Base-by-base conservation (phyloP, 2,888 invertebrate species). In the Orthonevra nobilis region DNA sequence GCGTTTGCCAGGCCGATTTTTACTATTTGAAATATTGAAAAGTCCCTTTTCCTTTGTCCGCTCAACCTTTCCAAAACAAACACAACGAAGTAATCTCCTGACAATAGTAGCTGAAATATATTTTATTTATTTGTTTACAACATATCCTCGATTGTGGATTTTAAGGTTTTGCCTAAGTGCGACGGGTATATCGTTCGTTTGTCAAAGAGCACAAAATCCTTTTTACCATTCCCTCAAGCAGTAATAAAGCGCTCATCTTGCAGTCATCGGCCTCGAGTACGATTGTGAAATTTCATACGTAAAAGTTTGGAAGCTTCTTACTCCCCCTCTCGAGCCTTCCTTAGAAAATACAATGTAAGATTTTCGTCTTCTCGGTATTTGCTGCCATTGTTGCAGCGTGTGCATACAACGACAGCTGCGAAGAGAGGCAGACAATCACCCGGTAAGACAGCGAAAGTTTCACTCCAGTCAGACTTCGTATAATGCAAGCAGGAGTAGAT, bases 1-100 rank as follows among this genome's bases (percentile, higher is more conserved):
- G n/a, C n/a, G n/a, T n/a, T n/a, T n/a, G n/a, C n/a, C n/a, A n/a
- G 58, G 46, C 66, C 54, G 44, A 66, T 44, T 66, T 54, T 72
- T 72, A 26, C 61, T 56, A 36, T 61, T 52, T 72, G 72, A 72
- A 72, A 72, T 54, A 63, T 63, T 52, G 63, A 54, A 56, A 46
- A 54, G 52, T 34, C 48, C 61, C n/a, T 44, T 61, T 44, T 46
- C 40, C 42, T 63, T 48, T 52, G 44, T 63, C 0, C 19, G 38
- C 17, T 50, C 38, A 23, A 46, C 56, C 56, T 46, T 46, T 34
- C 54, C 46, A 56, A 23, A 7, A 56, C 36, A 38, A 36, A 38
- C 12, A n/a, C 38, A 61, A 17, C 17, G 34, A 19, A 46, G 38
- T 61, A 48, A 61, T 48, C 17, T 38, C 30, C 23, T 15, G 26